Evolutionary conservation across 2,797 vertebrate genomes (phyloP).

Genomic region (Melanotaenia parkinsoni): DNA sequence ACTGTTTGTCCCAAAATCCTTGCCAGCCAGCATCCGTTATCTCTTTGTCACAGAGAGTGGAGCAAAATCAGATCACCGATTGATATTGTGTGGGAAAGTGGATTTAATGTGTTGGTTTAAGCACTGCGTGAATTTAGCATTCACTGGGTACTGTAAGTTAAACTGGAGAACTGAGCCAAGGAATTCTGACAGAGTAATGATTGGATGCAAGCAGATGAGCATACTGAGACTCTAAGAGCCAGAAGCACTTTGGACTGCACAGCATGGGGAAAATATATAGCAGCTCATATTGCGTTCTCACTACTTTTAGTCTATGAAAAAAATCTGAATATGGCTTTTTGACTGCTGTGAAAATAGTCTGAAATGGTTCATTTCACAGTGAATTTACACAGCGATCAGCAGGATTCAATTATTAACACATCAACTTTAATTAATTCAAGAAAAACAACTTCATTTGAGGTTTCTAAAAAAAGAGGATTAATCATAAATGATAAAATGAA

Average conservation of each 20-base stretch:
- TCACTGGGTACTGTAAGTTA: constrained; percentile 22
- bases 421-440: constrained; percentile 13
- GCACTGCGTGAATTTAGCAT: constrained; percentile 17
- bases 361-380: constrained; percentile 30
- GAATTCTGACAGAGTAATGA: constrained; percentile 48
- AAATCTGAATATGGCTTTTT: constrained; percentile 35
- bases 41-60: constrained; percentile 51
- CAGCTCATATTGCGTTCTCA: constrained; percentile 36
- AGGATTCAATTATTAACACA: constrained; percentile 21
- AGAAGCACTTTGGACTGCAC: constrained; percentile 43
- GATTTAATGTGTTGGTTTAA: constrained; percentile 38
- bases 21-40: constrained; percentile 37
- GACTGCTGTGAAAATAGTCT: constrained; percentile 29
- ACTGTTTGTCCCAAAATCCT: constrained; percentile 54
- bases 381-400: constrained; percentile 24
- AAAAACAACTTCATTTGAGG: not conserved
- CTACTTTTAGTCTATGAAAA: constrained; percentile 27
- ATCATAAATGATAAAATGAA: not conserved
- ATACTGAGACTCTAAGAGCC: constrained; percentile 46
- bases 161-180: constrained; percentile 35
- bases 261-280: constrained; percentile 53
- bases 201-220: constrained; percentile 36
- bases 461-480: too few relatives aligned
- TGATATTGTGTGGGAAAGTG: constrained; percentile 38
- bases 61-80: constrained; percentile 65